Percentiles rank a stretch among this genome's conserved stretches.
phyloP scores from a whole-genome alignment of 1,140 invertebrate genomes.

The Eurosta solidaginis region DNA sequence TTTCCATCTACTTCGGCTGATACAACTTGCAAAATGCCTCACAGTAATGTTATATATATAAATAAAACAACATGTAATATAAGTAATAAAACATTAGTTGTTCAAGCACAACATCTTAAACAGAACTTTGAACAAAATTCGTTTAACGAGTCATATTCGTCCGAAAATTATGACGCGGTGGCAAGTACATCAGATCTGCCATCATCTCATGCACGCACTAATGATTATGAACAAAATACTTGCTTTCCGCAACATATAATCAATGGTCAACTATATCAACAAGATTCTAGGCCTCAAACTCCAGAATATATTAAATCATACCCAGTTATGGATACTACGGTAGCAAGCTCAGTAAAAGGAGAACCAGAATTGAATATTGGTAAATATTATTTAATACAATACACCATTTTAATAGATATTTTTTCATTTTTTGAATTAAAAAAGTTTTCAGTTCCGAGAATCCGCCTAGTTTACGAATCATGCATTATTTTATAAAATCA shows the following conservation, averaged over 20 bases:
- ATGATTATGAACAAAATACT: not conserved
- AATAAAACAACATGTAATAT: conserved; percentile 42
- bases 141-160: not conserved
- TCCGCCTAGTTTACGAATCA: no score
- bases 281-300: conserved; percentile 55
- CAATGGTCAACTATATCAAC: not conserved
- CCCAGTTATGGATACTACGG: conserved; percentile 66
- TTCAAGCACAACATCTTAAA: not conserved
- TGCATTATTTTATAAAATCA: no score
- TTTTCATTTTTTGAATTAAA: no score
- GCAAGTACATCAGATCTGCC: not conserved
- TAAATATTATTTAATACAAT: no score
- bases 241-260: not conserved
- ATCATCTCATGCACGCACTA: not conserved
- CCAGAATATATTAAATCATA: conserved; percentile 59
- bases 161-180: not conserved
- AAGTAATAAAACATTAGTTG: not conserved
- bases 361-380: conserved; percentile 68
- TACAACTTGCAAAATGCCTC: conserved; percentile 48
- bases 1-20: conserved; percentile 16
- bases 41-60: conserved; percentile 54
- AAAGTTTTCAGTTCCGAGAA: no score
- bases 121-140: not conserved
- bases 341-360: conserved; percentile 63
- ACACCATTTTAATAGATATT: no score